Base-by-base conservation (phyloP, 2,113 vertebrate species). In the Trogon surrucura region DNA sequence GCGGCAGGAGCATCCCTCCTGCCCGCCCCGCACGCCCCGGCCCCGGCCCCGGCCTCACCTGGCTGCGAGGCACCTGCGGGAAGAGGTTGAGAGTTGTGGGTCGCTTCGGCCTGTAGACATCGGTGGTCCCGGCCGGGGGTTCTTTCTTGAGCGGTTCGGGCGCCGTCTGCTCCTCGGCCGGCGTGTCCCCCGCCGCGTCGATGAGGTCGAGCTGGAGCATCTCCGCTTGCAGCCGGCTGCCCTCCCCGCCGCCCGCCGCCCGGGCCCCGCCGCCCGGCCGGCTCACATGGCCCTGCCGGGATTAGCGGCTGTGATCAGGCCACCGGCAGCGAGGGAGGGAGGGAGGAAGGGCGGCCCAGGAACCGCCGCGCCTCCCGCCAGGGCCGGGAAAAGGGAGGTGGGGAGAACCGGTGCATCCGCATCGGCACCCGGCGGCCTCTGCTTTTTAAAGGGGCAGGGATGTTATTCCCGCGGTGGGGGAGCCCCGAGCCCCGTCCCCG, bases 41-140 rank as follows among this genome's bases (percentile, higher is more conserved):
- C 50, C 38, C 44, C 7, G 29, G 4, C 2, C 13, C 65, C 27
- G 23, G 3, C 26, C 95, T 96, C 95, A 99, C 99, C 99, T 99
- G 99, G 97, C 99, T 99, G 80, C 99, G 98, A 67, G 99, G 99
- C 97, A 99, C 98, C 96, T 99, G 98, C 65, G 99, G 98, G 97
- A 99, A 99, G 93, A 99, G 98, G 98, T 99, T 99, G 96, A 99
- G 99, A 30, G 99, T 99, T 77, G 99, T 99, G 91, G 99, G 99
- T 96, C 99, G 97, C 98, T 99, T 99, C 95, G 99, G 99, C 51
- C 99, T 97, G 97, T 99, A 99, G 50, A 98, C 98, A 92, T 99
- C 99, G 96, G 99, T 99, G 96, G 98, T 98, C 62, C 96, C 98
- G 62, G 97, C 97, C 73, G 85, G 97, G 15, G 97, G 96, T 17